A percentile compares a stretch with the other conserved stretches of the same genome.
phyloP scores from a whole-genome alignment of 2,113 vertebrate genomes.

The Ancistrus triradiatus region DNA sequence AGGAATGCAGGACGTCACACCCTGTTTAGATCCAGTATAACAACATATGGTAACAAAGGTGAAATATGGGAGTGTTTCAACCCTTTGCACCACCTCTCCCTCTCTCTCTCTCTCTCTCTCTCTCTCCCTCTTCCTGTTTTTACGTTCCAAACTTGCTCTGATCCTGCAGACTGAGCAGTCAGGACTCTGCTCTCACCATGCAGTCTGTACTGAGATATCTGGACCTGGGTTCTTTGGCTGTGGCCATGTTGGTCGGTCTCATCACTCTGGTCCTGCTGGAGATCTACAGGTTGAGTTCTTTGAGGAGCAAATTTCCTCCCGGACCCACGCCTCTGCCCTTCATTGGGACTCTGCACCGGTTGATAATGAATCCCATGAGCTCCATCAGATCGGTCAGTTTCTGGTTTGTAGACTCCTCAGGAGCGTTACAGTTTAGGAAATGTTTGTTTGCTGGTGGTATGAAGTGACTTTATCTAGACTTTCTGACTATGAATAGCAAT shows the following conservation, averaged over 20 bases:
- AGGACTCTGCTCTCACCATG: constrained; percentile 18
- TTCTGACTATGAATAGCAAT: no score
- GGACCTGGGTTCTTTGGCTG: constrained; percentile 1
- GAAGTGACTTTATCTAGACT: no score
- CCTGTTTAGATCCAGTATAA: no score
- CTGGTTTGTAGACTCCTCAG: no score
- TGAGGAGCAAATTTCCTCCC: constrained; percentile 13
- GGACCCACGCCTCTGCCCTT: constrained; percentile 31
- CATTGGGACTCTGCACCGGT: no score
- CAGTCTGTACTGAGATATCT: constrained; percentile 2
- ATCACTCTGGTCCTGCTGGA: constrained; percentile 28
- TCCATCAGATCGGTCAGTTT: constrained; percentile 25
- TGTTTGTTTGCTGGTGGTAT: no score
- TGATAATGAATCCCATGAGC: neutral
- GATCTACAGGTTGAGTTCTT: neutral
- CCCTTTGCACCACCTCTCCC: no score
- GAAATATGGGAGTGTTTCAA: no score
- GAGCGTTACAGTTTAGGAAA: no score
- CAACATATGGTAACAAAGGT: no score
- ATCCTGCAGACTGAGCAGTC: neutral
- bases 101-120: no score
- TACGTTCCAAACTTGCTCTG: neutral
- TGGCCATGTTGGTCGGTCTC: constrained; percentile 3
- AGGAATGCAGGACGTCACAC: no score
- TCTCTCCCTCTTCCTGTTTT: neutral